These are phyloP conservation scores for Nipponia nippon DNA, from an alignment of 2,113 vertebrate species.

Conservation along the genomic window DNA sequence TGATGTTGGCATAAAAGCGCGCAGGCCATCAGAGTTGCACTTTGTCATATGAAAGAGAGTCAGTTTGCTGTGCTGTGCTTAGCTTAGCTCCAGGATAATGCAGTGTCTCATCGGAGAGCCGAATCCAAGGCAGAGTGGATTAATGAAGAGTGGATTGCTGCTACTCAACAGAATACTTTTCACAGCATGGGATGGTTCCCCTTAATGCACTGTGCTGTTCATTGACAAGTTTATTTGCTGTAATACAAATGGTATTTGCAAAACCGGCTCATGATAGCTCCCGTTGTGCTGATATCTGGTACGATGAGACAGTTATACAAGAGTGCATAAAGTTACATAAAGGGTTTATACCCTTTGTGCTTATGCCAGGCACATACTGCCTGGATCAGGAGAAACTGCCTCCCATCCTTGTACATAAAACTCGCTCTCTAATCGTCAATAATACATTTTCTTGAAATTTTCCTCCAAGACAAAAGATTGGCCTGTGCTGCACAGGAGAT, in stretches of 20 bases:
- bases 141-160: conserved; percentile 44
- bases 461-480: not conserved
- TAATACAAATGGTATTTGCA: conserved; percentile 35
- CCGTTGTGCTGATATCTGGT: not conserved
- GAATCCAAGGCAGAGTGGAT: conserved; percentile 20
- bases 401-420: not conserved
- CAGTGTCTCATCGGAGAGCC: not conserved
- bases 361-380: not conserved
- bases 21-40: not conserved
- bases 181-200: conserved; percentile 1
- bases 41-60: not conserved
- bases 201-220: conserved; percentile 15
- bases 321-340: not conserved
- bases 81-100: not conserved
- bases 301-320: not conserved
- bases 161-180: conserved; percentile 7
- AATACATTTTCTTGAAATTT: not conserved
- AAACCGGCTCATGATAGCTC: conserved; percentile 25
- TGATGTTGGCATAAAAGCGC: not conserved
- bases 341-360: not conserved
- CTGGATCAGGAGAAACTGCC: not conserved
- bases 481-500: not conserved
- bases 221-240: conserved; percentile 31
- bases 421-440: not conserved
- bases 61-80: not conserved